These are phyloP conservation scores for Aeoliscus strigatus DNA, from an alignment of 2,797 vertebrate genomes.

Conservation along the genomic window DNA sequence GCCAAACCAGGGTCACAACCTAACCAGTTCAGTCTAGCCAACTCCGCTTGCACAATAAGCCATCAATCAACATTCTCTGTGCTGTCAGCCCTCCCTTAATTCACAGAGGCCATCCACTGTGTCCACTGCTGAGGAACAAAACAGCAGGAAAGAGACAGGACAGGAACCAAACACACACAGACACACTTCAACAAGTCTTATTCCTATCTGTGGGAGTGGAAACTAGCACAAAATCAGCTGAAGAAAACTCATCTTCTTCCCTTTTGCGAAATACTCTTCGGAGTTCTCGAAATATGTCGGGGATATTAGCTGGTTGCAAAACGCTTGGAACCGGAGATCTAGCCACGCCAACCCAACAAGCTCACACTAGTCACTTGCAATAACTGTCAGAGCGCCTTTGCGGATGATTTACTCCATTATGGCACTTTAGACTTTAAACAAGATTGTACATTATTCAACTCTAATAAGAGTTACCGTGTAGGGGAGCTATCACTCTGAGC, in stretches of 20 bases:
- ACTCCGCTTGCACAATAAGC: slow-evolving; percentile 76
- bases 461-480: too few relatives aligned
- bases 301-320: neutral
- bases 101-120: slow-evolving; percentile 64
- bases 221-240: slow-evolving; percentile 5
- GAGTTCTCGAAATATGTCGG: too few relatives aligned
- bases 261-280: too few relatives aligned
- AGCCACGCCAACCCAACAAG: neutral
- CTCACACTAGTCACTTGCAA: too few relatives aligned
- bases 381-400: neutral
- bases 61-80: slow-evolving; percentile 74
- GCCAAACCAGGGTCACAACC: slow-evolving; percentile 71
- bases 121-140: slow-evolving; percentile 56
- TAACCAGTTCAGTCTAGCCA: slow-evolving; percentile 74
- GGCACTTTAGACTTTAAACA: too few relatives aligned
- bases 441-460: too few relatives aligned
- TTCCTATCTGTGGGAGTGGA: slow-evolving; percentile 40
- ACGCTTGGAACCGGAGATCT: neutral
- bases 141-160: slow-evolving; percentile 32
- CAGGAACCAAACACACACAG: slow-evolving; percentile 5
- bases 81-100: slow-evolving; percentile 65
- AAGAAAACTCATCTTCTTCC: neutral
- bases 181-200: slow-evolving; percentile 19
- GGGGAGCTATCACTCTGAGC: too few relatives aligned
- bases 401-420: too few relatives aligned